Conservation (phyloP, 2,888 invertebrate species). For the Cremastobaeus sp. region DNA sequence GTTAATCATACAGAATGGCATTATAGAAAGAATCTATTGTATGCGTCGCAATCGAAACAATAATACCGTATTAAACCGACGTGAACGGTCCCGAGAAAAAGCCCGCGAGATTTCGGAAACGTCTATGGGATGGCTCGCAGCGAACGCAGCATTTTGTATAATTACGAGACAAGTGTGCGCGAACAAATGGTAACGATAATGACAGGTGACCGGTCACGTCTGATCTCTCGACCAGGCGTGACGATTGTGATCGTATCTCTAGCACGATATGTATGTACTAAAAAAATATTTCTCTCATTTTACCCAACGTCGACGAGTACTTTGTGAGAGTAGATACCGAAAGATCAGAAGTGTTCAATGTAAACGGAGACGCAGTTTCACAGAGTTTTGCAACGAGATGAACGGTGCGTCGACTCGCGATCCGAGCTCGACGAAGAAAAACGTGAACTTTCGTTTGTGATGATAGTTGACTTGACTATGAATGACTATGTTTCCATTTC, state of each 20-base stretch:
- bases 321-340: constrained; percentile 34
- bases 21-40: too few species aligned
- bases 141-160: constrained; percentile 5
- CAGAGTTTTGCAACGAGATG: too few species aligned
- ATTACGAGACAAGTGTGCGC: not conserved
- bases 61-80: constrained; percentile 66
- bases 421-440: too few species aligned
- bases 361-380: too few species aligned
- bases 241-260: constrained; percentile 66
- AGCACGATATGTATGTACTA: constrained; percentile 73
- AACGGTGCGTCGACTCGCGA: too few species aligned
- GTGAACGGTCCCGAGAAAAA: constrained; percentile 30
- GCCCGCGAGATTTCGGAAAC: constrained; percentile 1
- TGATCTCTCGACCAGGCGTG: too few species aligned
- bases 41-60: constrained; percentile 5
- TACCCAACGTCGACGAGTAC: constrained; percentile 25
- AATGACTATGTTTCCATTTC: too few species aligned
- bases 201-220: constrained; percentile 33
- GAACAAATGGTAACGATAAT: constrained; percentile 20
- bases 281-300: constrained; percentile 69
- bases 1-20: too few species aligned
- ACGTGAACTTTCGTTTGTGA: too few species aligned
- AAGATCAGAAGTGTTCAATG: constrained; percentile 47
- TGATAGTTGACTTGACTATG: too few species aligned
- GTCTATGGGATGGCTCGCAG: not conserved